Evolutionary conservation across 2,888 invertebrate species (phyloP).

Genomic region (Pimpla rufipes): DNA sequence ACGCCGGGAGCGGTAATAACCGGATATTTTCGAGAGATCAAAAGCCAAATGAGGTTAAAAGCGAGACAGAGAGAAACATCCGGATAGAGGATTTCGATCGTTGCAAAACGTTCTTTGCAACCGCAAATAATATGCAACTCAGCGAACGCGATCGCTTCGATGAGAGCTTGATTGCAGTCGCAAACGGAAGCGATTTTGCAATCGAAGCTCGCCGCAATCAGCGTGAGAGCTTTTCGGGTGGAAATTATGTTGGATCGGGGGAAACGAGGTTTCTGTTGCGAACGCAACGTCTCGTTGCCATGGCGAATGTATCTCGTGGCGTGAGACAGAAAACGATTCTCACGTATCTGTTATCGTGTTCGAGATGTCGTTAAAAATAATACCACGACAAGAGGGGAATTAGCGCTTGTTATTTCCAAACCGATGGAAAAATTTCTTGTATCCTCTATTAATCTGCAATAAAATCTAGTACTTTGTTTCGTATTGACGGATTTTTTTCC

Average conservation of each 20-base stretch:
- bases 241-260: constrained; percentile 37
- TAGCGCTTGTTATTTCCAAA: background rate
- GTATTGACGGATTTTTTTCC: background rate
- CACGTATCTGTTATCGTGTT: background rate
- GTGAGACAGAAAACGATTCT: constrained; percentile 9
- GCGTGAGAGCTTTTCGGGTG: constrained; percentile 44
- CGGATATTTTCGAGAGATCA: background rate
- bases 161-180: constrained; percentile 35
- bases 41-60: background rate
- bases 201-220: constrained; percentile 50
- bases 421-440: background rate
- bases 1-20: background rate
- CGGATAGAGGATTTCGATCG: background rate
- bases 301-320: background rate
- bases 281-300: constrained; percentile 13
- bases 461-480: background rate
- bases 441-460: background rate
- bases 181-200: constrained; percentile 32
- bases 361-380: constrained; percentile 6
- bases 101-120: background rate
- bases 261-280: constrained; percentile 7
- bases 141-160: constrained; percentile 38
- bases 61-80: background rate
- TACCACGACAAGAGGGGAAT: background rate
- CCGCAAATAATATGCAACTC: constrained; percentile 26